Evolutionary conservation across 2,113 vertebrate genomes (phyloP).

Genomic region (Pollimyrus isidori): DNA sequence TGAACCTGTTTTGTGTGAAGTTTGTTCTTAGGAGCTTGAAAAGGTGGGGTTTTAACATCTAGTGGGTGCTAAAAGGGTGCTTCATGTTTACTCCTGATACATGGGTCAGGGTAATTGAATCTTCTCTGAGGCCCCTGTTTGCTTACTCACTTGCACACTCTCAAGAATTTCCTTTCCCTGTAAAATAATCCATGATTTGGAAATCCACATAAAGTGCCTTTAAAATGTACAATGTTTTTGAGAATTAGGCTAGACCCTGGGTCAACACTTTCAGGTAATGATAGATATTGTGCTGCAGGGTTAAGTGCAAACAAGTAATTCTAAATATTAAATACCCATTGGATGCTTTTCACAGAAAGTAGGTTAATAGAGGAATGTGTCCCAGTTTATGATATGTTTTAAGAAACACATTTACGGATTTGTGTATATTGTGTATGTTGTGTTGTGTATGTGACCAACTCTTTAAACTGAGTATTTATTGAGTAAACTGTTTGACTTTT

Average conservation of each 20-base stretch:
- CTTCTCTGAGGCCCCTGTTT: not conserved
- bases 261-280: not conserved
- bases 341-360: not conserved
- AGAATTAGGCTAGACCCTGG: not conserved
- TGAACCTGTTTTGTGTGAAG: not conserved
- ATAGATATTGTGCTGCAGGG: not conserved
- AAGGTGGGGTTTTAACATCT: not conserved
- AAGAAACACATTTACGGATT: not conserved
- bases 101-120: not conserved
- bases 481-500: slow-evolving; percentile 42
- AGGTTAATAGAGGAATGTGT: not conserved
- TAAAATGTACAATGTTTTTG: not conserved
- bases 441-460: slow-evolving; percentile 27
- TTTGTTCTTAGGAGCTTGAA: not conserved
- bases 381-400: not conserved
- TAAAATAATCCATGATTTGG: not conserved
- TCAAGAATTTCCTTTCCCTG: not conserved
- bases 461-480: slow-evolving; percentile 23
- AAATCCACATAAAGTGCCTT: not conserved
- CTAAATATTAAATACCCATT: not conserved
- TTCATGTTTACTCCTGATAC: not conserved
- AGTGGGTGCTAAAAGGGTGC: not conserved
- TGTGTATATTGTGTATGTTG: slow-evolving; percentile 19
- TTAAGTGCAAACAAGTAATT: not conserved
- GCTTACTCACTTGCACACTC: not conserved